phyloP scores from a whole-genome alignment of 2,797 vertebrate species.

The Channa striata region DNA sequence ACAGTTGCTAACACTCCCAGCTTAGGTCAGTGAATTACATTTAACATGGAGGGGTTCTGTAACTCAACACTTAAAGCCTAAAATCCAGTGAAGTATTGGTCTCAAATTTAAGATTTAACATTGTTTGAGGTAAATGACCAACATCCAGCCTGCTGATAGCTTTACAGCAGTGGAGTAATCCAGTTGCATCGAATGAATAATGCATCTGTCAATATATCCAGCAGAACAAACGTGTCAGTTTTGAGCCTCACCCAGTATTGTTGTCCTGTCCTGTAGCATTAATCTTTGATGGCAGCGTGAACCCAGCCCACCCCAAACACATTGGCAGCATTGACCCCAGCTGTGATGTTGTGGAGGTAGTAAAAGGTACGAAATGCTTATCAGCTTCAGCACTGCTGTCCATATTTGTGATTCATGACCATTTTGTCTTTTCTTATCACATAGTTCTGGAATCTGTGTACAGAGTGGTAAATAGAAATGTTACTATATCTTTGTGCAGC shows the following conservation, averaged over 20 bases:
- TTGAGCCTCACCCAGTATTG: not conserved
- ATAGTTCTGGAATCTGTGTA: too few relatives aligned
- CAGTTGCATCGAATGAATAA: too few relatives aligned
- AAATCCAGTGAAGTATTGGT: not conserved
- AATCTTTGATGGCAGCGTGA: slow-evolving; percentile 91
- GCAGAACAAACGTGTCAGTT: not conserved
- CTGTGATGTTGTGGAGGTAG: slow-evolving; percentile 93
- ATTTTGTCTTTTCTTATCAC: too few relatives aligned
- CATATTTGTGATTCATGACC: too few relatives aligned
- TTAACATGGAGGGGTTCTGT: not conserved
- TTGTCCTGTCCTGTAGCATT: slow-evolving; percentile 84
- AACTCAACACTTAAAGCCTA: not conserved
- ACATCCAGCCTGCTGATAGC: not conserved
- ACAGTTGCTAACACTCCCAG: slow-evolving; percentile 42
- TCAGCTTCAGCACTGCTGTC: not conserved
- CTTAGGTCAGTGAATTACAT: slow-evolving; percentile 3
- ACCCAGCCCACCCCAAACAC: slow-evolving; percentile 93
- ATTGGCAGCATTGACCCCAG: slow-evolving; percentile 98
- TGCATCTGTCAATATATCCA: too few relatives aligned
- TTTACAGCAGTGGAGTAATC: not conserved
- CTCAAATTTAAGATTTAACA: not conserved
- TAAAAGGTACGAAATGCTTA: slow-evolving; percentile 87
- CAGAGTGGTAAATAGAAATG: too few relatives aligned
- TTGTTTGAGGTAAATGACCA: not conserved
- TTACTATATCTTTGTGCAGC: too few relatives aligned